Base-by-base conservation (phyloP, 2,888 invertebrate species). In the Acronicta psi region DNA sequence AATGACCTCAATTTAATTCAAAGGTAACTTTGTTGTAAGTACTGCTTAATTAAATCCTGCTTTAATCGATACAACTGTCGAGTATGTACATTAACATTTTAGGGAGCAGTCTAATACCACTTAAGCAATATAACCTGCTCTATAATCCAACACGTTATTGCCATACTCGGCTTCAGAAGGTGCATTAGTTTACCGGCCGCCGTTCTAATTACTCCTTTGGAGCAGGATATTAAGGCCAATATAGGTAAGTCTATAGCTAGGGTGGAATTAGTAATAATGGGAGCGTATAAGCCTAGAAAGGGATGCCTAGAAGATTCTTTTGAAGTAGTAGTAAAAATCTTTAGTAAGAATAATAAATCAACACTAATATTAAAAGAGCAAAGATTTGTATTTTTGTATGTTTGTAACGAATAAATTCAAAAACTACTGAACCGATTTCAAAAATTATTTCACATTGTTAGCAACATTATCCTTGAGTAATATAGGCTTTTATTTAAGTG, bases 151-250 rank as follows among this genome's bases (percentile, higher is more conserved):
- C 38, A 18, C 41, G 42, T 50, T 69, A 66, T 69, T 63, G 31
- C 45, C 45, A 42, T 36, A 38, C 69, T 45, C 29, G 46, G 38
- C 56, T 50, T 62, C 63, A 23, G 34, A 10, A 55, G 56, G 38
- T 69, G 63, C 56, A 57, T 42, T 63, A 69, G 46, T 63, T 57
- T 31, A 43, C 57, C 56, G 42, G 45, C 42, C 56, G 49, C 45
- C 23, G 45, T 42, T 36, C 46, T 66, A 69, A 69, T 66, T 69
- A 69, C 50, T 62, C 38, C 50, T 57, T 66, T 51, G 14, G 64
- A 47, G 45, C 37, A 37, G 46, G 43, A 17, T 69, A 69, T 57
- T 63, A 66, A 2, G 7, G 42, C 36, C 20, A 38, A 59, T 54
- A 41, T 57, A 25, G 54, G 17, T 50, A 40, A 17, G 14, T 46